Evolutionary conservation across 2,797 vertebrate species (phyloP), one percentile per base, ranked within the genome.

Genomic region (Hyperoplus lanceolatus): DNA sequence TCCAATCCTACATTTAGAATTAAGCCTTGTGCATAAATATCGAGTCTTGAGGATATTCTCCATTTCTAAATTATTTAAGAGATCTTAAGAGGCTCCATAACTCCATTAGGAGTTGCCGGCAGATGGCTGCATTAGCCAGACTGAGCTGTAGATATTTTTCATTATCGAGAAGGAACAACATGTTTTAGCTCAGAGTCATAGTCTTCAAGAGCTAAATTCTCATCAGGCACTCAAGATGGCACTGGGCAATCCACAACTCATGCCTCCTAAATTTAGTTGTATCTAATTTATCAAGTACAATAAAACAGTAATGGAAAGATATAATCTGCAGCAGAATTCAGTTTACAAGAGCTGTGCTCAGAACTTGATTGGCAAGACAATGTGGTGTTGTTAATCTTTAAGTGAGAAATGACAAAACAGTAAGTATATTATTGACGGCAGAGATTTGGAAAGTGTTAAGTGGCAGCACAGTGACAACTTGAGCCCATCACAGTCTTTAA

Each of bases 121-220:
- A 91, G 89, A 90, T 81, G 87, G 84, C 72, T 90, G 80, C 83
- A 82, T 83, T 85, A 84, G 76, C 61, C 71, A 84, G 61, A 84
- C 67, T 83, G 68, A 75, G 48, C 59, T 76, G 77, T 48, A 78
- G 76, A 88, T 82, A 80, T 43, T 81, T 89, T 88, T 87, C 80
- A 85, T 87, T 82, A 85, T 83, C 57, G 70, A 82, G 69, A 69
- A 62, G 46, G 73, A 90, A 80, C 74, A 85, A 77, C 43, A 66
- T 77, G 72, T 79, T 85, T 84, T 71, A 83, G 57, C 58, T 58
- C 55, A 54, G 67, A 74, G 36, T n/a, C 41, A 78, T 43, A 1
- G 13, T 75, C 45, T 73, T 73, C 51, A 75, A 60, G 59, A 72
- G 59, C 58, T 55, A 58, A 43, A 81, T 70, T 73, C 55, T 71